A percentile compares a stretch with the other conserved stretches of the same genome.
Conservation (phyloP, 2,797 vertebrate species). For the Hemitrygon akajei region DNA sequence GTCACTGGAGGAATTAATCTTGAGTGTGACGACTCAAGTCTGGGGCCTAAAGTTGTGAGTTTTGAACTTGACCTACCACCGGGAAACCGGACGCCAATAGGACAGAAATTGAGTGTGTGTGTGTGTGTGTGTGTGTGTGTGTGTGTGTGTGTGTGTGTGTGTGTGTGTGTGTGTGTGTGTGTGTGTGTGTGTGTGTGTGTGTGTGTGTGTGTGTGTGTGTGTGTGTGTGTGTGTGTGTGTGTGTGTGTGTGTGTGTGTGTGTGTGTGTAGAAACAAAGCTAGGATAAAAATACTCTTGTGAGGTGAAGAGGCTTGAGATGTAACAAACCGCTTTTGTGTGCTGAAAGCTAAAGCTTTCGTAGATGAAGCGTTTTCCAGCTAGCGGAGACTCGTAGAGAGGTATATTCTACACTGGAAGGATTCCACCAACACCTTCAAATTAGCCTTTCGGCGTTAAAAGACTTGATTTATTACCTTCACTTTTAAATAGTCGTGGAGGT, state of each 20-base stretch:
- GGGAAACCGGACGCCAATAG: constrained; percentile 63
- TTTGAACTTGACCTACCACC: constrained; percentile 75
- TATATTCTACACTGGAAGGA: constrained; percentile 61
- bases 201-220: constrained; percentile 52
- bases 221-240: too few species aligned
- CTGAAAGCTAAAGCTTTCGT: constrained; percentile 53
- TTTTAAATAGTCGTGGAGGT: constrained; percentile 63
- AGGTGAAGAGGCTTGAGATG: constrained; percentile 57
- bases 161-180: too few species aligned
- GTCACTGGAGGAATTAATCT: constrained; percentile 10
- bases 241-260: constrained; percentile 37
- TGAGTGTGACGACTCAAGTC: background rate
- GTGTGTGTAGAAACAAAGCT: constrained; percentile 65
- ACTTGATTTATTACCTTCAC: constrained; percentile 50
- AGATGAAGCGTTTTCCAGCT: constrained; percentile 58
- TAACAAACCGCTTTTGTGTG: constrained; percentile 56
- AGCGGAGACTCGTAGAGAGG: constrained; percentile 56
- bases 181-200: too few species aligned
- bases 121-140: constrained; percentile 41
- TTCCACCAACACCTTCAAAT: constrained; percentile 52
- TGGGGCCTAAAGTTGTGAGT: constrained; percentile 40
- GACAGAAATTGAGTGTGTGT: constrained; percentile 59
- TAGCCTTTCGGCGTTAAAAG: constrained; percentile 56
- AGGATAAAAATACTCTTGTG: constrained; percentile 59
- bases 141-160: too few species aligned